These are phyloP conservation scores for Clarias batrachus DNA, from an alignment of 2,113 vertebrate genomes.

Conservation along the genomic window DNA sequence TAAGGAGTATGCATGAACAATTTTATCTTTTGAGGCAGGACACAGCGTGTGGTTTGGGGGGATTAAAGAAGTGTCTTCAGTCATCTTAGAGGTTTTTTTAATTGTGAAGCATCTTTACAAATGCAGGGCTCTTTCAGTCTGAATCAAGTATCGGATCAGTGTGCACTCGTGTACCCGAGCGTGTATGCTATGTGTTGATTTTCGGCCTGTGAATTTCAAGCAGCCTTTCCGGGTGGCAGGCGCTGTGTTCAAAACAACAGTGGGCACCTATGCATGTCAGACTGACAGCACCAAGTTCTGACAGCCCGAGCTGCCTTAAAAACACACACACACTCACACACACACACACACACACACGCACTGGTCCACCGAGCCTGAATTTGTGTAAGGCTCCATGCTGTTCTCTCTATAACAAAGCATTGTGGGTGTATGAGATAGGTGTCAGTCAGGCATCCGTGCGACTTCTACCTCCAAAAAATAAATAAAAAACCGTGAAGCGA, in stretches of 20 bases:
- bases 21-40: background rate
- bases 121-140: conserved; percentile 10
- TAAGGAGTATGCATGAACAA: background rate
- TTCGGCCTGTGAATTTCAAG: conserved; percentile 46
- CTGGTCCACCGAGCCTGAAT: conserved; percentile 5
- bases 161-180: background rate
- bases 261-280: conserved; percentile 44
- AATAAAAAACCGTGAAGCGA: conserved; percentile 50
- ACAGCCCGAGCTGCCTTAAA: conserved; percentile 49
- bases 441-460: conserved; percentile 62
- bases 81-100: background rate
- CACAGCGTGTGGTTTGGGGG: background rate
- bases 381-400: conserved; percentile 5
- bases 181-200: conserved; percentile 39
- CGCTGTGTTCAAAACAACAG: conserved; percentile 36
- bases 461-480: conserved; percentile 52
- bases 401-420: conserved; percentile 28
- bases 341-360: conserved; percentile 58
- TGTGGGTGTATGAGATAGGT: conserved; percentile 54
- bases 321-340: conserved; percentile 50
- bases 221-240: conserved; percentile 46
- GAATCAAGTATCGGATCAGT: background rate
- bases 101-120: conserved; percentile 5
- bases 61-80: background rate
- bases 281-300: conserved; percentile 41